Base-by-base conservation (phyloP, 2,113 vertebrate species). In the Caranx melampygus region DNA sequence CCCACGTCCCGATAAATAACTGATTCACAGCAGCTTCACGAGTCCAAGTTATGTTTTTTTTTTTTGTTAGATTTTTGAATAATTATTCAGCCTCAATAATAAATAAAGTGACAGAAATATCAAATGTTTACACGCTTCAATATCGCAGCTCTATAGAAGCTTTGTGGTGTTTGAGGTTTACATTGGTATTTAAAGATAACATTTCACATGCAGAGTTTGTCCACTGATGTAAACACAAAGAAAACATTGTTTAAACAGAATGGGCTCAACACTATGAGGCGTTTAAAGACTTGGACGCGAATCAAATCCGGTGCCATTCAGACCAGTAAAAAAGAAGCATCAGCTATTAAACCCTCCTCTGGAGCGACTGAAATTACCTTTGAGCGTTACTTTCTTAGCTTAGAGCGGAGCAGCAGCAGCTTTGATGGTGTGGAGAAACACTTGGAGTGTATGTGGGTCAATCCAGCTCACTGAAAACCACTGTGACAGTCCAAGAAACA, bases 391-490 rank as follows among this genome's bases (percentile, higher is more conserved):
- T 77, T 52, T 69, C 49, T 85, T 16, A 49, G 71, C 35, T 65
- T 7, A 16, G 59, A 59, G 33, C 52, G 12, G 79, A 72, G 84
- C 68, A n/a, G 81, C 66, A 93, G 40, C 75, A 54, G 78, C 75
- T 78, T 81, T 78, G 81, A 78, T 66, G 82, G 76, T 42, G 81
- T 15, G 42, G 84, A 86, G 73, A 45, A 89, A 64, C 86, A 55
- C 49, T 79, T 42, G 69, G 80, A 78, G n/a, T 87, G 75, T 83
- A 84, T 89, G 85, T 70, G 82, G 89, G 83, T 87, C 89, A 84
- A 18, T 71, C 62, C 70, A 73, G 72, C 78, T 73, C 84, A 65
- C 51, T 65, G 89, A 84, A 66, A 76, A 21, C 78, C 42, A 5
- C 81, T 11, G 61, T 6, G 75, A 83, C 79, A 54, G 79, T 86